phyloP scores from a whole-genome alignment of 1,140 invertebrate species.

The Dolichoris vasculosae region DNA sequence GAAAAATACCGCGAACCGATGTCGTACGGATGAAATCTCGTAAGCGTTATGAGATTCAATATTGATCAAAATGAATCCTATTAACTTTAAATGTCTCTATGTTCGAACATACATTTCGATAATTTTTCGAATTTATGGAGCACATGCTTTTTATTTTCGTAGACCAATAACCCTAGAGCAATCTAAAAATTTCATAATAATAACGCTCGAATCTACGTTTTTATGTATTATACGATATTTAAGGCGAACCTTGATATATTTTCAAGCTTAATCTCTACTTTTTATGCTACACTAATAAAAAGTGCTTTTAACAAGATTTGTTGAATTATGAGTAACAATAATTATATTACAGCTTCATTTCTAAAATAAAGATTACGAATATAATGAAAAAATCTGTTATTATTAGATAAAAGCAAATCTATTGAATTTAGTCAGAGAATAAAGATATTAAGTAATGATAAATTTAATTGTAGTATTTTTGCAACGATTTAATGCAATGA shows the following conservation, averaged over 20 bases:
- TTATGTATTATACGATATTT: slow-evolving; percentile 9
- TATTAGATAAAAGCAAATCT: not conserved
- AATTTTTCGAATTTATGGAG: slow-evolving; percentile 18
- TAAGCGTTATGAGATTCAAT: slow-evolving; percentile 32
- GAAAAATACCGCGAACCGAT: slow-evolving; percentile 32
- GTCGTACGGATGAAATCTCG: not conserved
- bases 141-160: not conserved
- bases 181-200: slow-evolving; percentile 28
- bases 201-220: not conserved
- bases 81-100: slow-evolving; percentile 6
- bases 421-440: no score
- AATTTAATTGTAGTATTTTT: no score
- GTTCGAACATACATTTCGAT: slow-evolving; percentile 17
- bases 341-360: not conserved
- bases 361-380: not conserved
- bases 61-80: slow-evolving; percentile 21
- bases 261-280: not conserved
- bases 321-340: not conserved
- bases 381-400: not conserved
- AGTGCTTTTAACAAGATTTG: not conserved
- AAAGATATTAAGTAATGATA: no score
- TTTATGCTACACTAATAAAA: slow-evolving; percentile 9
- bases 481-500: no score
- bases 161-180: not conserved
- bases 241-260: not conserved